These are phyloP conservation scores for Nerophis ophidion DNA, from an alignment of 2,113 vertebrate species.

Conservation along the genomic window DNA sequence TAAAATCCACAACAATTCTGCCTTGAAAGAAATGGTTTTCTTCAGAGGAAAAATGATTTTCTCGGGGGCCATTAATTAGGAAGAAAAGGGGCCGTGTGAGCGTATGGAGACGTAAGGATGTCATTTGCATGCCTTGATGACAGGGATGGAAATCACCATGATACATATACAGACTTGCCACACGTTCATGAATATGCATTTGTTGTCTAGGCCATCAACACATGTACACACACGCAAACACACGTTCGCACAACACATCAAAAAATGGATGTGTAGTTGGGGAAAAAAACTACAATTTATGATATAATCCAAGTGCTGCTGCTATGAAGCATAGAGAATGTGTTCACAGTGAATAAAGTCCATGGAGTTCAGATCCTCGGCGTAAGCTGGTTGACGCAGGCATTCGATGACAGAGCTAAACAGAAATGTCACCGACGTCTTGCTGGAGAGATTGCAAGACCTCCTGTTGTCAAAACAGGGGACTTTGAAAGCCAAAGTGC, in stretches of 20 bases:
- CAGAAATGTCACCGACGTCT: slow-evolving; percentile 49
- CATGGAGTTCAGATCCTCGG: slow-evolving; percentile 34
- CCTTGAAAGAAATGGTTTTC: slow-evolving; percentile 38
- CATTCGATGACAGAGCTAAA: slow-evolving; percentile 36
- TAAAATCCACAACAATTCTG: slow-evolving; percentile 36
- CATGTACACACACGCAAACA: not conserved
- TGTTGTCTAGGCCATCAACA: slow-evolving; percentile 23
- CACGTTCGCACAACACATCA: slow-evolving; percentile 34
- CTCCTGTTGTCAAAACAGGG: slow-evolving; percentile 34
- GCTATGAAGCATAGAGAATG: slow-evolving; percentile 31
- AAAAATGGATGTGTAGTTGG: slow-evolving; percentile 45
- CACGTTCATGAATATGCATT: slow-evolving; percentile 60
- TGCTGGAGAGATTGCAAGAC: slow-evolving; percentile 33
- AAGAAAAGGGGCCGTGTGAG: slow-evolving; percentile 23
- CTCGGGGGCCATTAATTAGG: slow-evolving; percentile 58
- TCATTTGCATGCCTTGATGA: slow-evolving; percentile 62
- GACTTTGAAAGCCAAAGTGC: slow-evolving; percentile 25
- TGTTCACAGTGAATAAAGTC: slow-evolving; percentile 32
- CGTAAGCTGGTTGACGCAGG: slow-evolving; percentile 39
- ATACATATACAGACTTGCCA: slow-evolving; percentile 47
- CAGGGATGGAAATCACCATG: slow-evolving; percentile 51
- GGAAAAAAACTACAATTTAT: slow-evolving; percentile 44
- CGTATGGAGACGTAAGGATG: slow-evolving; percentile 46
- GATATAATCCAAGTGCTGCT: slow-evolving; percentile 38
- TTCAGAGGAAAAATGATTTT: slow-evolving; percentile 33